phyloP scores from a whole-genome alignment of 2,797 vertebrate genomes.

The Eurystomus glaucurus region DNA sequence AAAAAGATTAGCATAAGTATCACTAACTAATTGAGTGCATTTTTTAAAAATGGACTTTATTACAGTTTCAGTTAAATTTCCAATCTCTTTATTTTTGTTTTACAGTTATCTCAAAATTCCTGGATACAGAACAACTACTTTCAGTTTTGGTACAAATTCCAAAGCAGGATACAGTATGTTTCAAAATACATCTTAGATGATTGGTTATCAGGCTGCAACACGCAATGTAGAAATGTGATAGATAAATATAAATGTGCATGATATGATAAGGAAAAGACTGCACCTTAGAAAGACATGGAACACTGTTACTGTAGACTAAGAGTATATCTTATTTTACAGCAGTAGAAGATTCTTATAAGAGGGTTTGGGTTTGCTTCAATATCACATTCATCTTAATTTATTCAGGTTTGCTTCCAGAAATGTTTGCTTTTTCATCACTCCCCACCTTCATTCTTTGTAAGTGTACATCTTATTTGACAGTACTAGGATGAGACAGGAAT shows the following conservation, averaged over 20 bases:
- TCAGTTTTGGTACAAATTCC: constrained; percentile 96
- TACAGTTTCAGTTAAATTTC: neutral
- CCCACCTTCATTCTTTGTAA: neutral
- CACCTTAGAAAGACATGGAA: neutral
- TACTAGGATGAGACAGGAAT: neutral
- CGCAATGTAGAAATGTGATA: neutral
- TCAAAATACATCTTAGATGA: neutral
- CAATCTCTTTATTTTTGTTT: constrained; percentile 41
- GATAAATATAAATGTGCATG: neutral
- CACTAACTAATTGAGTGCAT: neutral
- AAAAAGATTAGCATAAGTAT: neutral
- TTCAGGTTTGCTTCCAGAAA: neutral
- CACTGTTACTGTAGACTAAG: neutral
- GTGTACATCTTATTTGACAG: neutral
- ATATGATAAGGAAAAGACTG: neutral
- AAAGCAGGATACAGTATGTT: constrained; percentile 95
- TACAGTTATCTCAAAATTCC: constrained; percentile 93
- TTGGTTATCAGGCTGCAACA: neutral
- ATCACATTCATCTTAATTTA: neutral
- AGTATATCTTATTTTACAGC: neutral
- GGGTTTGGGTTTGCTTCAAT: neutral
- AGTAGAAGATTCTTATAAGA: neutral
- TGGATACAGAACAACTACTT: constrained; percentile 96
- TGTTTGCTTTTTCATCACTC: neutral
- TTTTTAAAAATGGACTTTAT: neutral